Evolutionary conservation across 2,888 invertebrate genomes (phyloP), one percentile per base, ranked within the genome.

Genomic region (Acanthococcus lagerstroemiae): DNA sequence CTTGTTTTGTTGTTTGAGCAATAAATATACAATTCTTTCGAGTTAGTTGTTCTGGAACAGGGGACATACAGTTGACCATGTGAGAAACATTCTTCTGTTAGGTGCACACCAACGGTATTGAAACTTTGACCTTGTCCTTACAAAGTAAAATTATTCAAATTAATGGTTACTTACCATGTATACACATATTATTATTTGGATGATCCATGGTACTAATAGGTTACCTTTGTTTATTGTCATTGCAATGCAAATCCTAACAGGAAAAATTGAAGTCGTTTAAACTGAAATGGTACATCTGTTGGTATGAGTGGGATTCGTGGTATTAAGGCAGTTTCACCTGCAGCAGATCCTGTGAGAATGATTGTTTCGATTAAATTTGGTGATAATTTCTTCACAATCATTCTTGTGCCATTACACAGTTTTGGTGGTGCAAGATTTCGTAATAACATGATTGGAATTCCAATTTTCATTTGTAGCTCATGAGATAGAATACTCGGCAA

Each of bases 181-280:
- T 30, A 30, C 6, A n/a, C n/a, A n/a, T n/a, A n/a, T n/a, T n/a
- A n/a, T n/a, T n/a, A n/a, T n/a, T n/a, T n/a, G n/a, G n/a, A n/a
- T n/a, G n/a, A n/a, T n/a, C n/a, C n/a, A 30, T 30, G 7, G 7
- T 30, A 30, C 7, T 30, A 30, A 30, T 9, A 30, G 37, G 7
- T 30, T 15, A 61, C 74, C 72, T 67, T 75, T 75, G 71, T 75
- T 75, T 56, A 75, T 75, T 15, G 73, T 69, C 71, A 74, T 73
- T 26, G 73, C 73, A 70, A 73, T 73, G 44, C 71, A 72, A 19
- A 73, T 66, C 58, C 72, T 67, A 48, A 73, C 69, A 7, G 72
- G 72, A 70, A n/a, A n/a, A 73, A 74, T 67, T 74, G 73, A 6
- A 71, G 9, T 25, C 71, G 66, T 67, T 71, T 72, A 63, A 74